Evolutionary conservation across 2,888 invertebrate genomes (phyloP), one percentile per base, ranked within the genome.

Genomic region (Pachymerium ferrugineum): DNA sequence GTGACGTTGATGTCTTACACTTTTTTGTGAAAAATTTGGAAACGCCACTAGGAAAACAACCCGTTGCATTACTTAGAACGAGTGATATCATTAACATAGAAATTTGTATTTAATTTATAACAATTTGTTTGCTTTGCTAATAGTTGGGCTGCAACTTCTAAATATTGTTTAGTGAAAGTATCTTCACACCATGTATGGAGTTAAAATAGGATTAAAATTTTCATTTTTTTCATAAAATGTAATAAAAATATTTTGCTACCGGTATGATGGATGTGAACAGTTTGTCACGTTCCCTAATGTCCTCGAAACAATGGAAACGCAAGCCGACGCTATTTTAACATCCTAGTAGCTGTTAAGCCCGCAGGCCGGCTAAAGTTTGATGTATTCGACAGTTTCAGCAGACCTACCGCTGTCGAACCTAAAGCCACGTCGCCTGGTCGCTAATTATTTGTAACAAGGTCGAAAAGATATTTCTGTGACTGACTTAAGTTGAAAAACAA

Each of bases 51-150:
- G 83, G 82, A 19, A 79, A 78, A 54, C 79, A 84, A 35, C 83
- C 84, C n/a, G 81, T 83, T 76, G 82, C 83, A 16, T 79, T 84
- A 76, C 76, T 85, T 0, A 80, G 85, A 76, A 79, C 81, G 2
- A 80, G 77, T 42, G 85, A 85, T 76, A 80, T 85, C 12, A 79
- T 84, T 74, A 77, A 81, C n/a, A 73, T 73, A 3, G 33, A 47
- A 72, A 35, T 35, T 4, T 62, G 22, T n/a, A 3, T 3, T 12
- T 14, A 54, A 54, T 38, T 38, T n/a, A 38, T 38, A n/a, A n/a
- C n/a, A 38, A 38, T 38, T n/a, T 2, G 3, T 2, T 2, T 38
- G n/a, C n/a, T n/a, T n/a, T n/a, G n/a, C 2, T 38, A 38, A 38
- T n/a, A n/a, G 38, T 38, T 38, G 14, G n/a, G 38, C n/a, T 8